Base-by-base conservation (phyloP, 2,888 invertebrate genomes). In the Tuta absoluta region DNA sequence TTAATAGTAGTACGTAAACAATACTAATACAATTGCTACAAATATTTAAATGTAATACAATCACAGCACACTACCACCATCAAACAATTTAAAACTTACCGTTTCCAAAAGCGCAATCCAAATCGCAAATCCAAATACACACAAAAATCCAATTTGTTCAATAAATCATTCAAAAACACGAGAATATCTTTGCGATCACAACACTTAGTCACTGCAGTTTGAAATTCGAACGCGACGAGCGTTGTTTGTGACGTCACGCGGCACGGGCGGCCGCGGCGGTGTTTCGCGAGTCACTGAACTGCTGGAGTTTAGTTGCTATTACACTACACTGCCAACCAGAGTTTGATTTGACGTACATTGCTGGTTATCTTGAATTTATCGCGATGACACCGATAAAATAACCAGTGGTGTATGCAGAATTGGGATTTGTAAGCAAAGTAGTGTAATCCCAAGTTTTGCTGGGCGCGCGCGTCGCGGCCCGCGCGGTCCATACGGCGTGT, bases 31-130 rank as follows among this genome's bases (percentile, higher is more conserved):
- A 41, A 14, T 41, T 41, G 14, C 41, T 41, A 45, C 45, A 45
- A n/a, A 45, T n/a, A 49, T 21, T 21, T 49, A 10, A 21, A 23
- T 53, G 5, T 53, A 23, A 24, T 11, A 53, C 38, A 4, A 56
- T 24, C 24, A 56, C 56, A 56, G 28, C 28, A 56, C 53, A 23
- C 53, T 3, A 11, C 11, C 3, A 49, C 51, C 56, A 56, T 33
- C 33, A 28, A 56, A 60, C 8, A 45, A 53, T 12, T 53, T 1
- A 51, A 61, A 23, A 86, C 89, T 88, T 71, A 89, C 90, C 85
- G 75, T 78, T 81, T 89, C 89, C 89, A 85, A 88, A n/a, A 87
- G 81, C 85, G 89, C 89, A 90, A 90, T 90, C 90, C 90, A 90
- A 90, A 83, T 83, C 81, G 85, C 82, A 79, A 82, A 84, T 85